Conservation (phyloP, 2,113 vertebrate species). For the Colaptes auratus region DNA sequence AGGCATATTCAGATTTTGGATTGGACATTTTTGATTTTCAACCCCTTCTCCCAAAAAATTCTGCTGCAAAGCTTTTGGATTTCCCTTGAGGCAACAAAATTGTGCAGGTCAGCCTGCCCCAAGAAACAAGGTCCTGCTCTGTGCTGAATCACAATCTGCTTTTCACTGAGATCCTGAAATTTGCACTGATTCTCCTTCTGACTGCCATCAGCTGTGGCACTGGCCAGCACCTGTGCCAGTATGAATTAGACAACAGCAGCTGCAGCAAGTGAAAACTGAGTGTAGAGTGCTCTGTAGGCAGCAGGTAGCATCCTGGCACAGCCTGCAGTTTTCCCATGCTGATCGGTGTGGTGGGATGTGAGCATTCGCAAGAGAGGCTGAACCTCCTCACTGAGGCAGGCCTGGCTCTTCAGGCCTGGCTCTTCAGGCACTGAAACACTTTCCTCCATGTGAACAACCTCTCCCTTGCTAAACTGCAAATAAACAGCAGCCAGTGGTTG, state of each 20-base stretch:
- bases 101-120: neutral
- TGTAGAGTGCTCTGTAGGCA: neutral
- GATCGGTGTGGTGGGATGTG: neutral
- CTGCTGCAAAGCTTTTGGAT: neutral
- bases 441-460: neutral
- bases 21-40: neutral
- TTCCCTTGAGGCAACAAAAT: neutral
- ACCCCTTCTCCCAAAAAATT: neutral
- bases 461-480: neutral
- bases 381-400: neutral
- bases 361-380: neutral
- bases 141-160: neutral
- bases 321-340: neutral
- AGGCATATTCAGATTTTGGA: neutral
- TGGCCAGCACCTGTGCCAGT: rapidly evolving
- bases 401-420: neutral
- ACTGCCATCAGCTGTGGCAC: neutral
- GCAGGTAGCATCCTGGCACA: neutral
- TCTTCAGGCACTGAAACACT: neutral
- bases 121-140: neutral
- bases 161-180: neutral
- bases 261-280: neutral
- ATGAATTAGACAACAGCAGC: neutral
- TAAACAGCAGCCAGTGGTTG: neutral
- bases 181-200: neutral